Conservation (phyloP, 2,113 vertebrate genomes). For the Aythya baeri region DNA sequence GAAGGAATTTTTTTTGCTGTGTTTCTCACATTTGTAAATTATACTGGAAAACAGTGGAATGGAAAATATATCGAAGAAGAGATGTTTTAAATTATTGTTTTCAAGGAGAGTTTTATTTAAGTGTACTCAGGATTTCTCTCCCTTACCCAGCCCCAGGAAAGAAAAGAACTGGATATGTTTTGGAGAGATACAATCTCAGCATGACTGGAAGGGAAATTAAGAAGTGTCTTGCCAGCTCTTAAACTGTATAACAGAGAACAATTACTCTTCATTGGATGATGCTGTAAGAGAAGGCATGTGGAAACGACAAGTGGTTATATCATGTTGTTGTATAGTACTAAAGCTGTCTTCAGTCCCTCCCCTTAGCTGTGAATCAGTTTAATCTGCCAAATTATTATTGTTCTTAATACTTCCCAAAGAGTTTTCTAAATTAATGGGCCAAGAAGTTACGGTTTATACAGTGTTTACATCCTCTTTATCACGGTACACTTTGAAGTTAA, state of each 20-base stretch:
- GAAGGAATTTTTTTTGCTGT: not conserved
- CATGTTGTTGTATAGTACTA: not conserved
- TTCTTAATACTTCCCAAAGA: not conserved
- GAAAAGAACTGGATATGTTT: not conserved
- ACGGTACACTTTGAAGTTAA: slow-evolving; percentile 1
- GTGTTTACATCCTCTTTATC: not conserved
- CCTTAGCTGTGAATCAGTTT: not conserved
- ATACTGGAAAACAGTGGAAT: not conserved
- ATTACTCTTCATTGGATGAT: not conserved
- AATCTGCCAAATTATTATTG: not conserved
- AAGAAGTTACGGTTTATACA: slow-evolving; percentile 1
- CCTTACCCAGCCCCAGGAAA: not conserved
- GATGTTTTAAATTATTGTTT: not conserved
- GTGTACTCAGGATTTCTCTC: not conserved
- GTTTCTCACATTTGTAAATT: not conserved
- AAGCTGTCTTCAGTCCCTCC: not conserved
- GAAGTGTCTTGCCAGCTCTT: not conserved
- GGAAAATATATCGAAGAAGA: not conserved
- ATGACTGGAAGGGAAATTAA: not conserved
- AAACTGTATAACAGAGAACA: not conserved
- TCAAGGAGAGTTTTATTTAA: not conserved
- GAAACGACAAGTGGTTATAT: not conserved
- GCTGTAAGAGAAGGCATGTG: not conserved
- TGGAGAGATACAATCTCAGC: not conserved
- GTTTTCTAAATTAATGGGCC: not conserved